These are phyloP conservation scores for Plectrocnemia conspersa DNA, from an alignment of 1,140 invertebrate species.

Conservation along the genomic window DNA sequence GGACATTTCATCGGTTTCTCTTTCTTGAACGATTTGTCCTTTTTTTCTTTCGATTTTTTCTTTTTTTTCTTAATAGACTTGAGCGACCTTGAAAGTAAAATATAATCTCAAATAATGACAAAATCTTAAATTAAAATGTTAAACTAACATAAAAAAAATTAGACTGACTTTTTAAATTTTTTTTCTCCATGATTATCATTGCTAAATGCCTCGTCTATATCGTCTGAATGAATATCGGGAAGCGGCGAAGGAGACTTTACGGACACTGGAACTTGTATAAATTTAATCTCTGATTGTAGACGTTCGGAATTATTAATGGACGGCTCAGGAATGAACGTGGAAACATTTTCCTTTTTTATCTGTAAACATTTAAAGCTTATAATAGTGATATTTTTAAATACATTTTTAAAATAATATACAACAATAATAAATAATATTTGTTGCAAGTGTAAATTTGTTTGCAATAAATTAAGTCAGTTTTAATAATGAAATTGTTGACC, in stretches of 20 bases:
- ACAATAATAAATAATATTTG: not conserved
- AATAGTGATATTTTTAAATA: too few relatives aligned
- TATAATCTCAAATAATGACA: not conserved
- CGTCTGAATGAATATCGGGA: conserved; percentile 32
- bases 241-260: conserved; percentile 29
- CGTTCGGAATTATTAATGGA: conserved; percentile 12
- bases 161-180: conserved; percentile 29
- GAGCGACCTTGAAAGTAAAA: conserved; percentile 24
- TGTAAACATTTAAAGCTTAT: too few relatives aligned
- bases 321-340: conserved; percentile 25
- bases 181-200: conserved; percentile 28
- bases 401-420: conserved; percentile 7
- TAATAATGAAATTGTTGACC: not conserved
- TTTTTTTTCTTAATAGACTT: conserved; percentile 32
- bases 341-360: conserved; percentile 29
- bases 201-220: conserved; percentile 32
- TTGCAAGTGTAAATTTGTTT: not conserved
- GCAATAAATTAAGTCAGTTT: not conserved
- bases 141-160: not conserved
- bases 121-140: not conserved
- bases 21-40: conserved; percentile 36
- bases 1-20: conserved; percentile 43
- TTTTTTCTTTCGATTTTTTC: conserved; percentile 33
- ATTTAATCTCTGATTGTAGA: conserved; percentile 3
- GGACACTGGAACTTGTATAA: conserved; percentile 4